These are phyloP conservation scores for Harpagoxenus sublaevis DNA, from an alignment of 2,888 invertebrate species.

Conservation along the genomic window DNA sequence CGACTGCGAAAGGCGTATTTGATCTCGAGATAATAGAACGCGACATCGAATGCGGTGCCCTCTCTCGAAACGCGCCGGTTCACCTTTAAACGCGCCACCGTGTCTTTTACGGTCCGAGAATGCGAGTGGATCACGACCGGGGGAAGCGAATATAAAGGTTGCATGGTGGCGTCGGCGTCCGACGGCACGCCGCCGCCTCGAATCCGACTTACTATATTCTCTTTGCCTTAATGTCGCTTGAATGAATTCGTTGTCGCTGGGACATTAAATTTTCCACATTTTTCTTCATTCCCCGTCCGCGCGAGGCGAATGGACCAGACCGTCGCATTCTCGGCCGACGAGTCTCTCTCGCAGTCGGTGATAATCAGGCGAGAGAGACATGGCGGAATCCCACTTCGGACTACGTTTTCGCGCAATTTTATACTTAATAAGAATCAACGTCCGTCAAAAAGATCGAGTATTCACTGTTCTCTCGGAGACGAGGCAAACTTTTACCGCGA, in stretches of 20 bases:
- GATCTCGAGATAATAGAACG: neutral
- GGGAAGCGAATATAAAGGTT: conserved; percentile 30
- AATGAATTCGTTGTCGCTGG: conserved; percentile 44
- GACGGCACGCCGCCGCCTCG: conserved; percentile 26
- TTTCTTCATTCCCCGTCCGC: conserved; percentile 12
- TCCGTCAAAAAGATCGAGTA: conserved; percentile 5
- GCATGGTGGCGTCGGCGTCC: neutral
- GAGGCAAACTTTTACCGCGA: neutral
- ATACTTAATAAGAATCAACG: neutral
- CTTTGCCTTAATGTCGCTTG: conserved; percentile 42
- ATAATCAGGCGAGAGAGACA: conserved; percentile 12
- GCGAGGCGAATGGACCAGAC: conserved; percentile 12
- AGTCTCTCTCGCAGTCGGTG: conserved; percentile 24
- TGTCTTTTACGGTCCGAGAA: conserved; percentile 20
- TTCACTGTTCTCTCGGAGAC: neutral
- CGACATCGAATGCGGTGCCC: neutral
- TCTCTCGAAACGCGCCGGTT: conserved; percentile 16
- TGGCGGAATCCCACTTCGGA: conserved; percentile 1
- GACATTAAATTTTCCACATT: conserved; percentile 42
- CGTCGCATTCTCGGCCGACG: conserved; percentile 17
- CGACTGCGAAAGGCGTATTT: neutral
- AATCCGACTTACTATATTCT: conserved; percentile 40
- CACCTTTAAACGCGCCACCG: conserved; percentile 7
- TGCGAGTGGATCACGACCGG: conserved; percentile 12
- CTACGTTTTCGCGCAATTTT: conserved; percentile 19